Conservation (phyloP, 2,888 invertebrate species). For the Folsomia manolachei region DNA sequence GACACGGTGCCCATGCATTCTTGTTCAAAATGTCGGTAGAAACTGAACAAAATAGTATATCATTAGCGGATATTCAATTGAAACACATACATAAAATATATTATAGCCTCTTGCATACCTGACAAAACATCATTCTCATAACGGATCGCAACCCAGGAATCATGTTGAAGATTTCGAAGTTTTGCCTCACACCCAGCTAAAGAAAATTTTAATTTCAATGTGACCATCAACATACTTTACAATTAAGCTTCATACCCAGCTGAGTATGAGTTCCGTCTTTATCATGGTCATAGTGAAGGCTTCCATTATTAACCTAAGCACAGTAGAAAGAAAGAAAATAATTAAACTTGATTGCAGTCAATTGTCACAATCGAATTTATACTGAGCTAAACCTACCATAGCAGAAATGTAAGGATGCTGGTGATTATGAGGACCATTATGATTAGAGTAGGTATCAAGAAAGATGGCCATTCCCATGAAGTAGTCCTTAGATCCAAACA, state of each 20-base stretch:
- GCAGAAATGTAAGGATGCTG: constrained; percentile 97
- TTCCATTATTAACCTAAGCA: constrained; percentile 86
- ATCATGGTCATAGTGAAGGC: constrained; percentile 94
- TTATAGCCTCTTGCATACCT: constrained; percentile 58
- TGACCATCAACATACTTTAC: no score
- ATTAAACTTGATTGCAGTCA: neutral
- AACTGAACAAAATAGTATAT: constrained; percentile 61
- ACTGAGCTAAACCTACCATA: constrained; percentile 69
- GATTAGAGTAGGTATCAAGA: constrained; percentile 97
- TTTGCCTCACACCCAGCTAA: constrained; percentile 91
- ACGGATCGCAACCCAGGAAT: constrained; percentile 83
- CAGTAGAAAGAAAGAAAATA: neutral
- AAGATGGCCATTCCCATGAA: constrained; percentile 88
- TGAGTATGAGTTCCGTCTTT: constrained; percentile 97
- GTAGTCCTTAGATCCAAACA: constrained; percentile 91
- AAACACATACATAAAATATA: neutral
- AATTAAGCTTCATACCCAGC: constrained; percentile 56
- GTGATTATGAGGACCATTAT: constrained; percentile 97
- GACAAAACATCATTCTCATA: constrained; percentile 88
- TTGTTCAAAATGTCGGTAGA: constrained; percentile 88
- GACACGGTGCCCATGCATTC: constrained; percentile 90
- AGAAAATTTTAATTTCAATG: no score
- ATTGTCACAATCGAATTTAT: no score
- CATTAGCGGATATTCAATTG: no score
- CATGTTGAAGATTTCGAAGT: constrained; percentile 84